Base-by-base conservation (phyloP, 2,888 invertebrate species). In the Euphydryas editha region DNA sequence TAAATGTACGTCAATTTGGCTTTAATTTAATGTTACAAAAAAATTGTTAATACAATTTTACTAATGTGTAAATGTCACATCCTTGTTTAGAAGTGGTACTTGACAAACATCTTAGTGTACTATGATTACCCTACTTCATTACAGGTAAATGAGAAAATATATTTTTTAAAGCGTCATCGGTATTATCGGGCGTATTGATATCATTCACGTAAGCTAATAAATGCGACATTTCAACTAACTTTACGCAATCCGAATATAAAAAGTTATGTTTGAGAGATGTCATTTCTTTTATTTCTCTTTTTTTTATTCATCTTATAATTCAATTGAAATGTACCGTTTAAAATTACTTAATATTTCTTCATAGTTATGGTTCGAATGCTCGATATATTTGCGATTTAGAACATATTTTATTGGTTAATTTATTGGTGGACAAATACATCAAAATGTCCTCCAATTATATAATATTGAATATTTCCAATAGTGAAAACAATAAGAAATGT, bases 91-190 rank as follows among this genome's bases (percentile, higher is more conserved):
- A 21, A 15, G 49, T 51, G 21, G 21, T 51, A 24, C 21, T 21
- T 24, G 49, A 15, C 21, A 13, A 24, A 51, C n/a, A 2, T 21
- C 49, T 51, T 51, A 51, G 24, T 24, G 24, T 15, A 24, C 42
- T 51, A 24, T 24, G 24, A 6, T 24, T 51, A 51, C 21, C 21
- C 49, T 51, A 47, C 11, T 47, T 51, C 21, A 21, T 49, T 51
- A 51, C n/a, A 51, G 17, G 54, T 51, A 66, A 56, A 60, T 62
- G 67, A 69, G 69, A 71, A 71, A 71, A 71, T 71, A 71, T 69
- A 71, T 66, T 68, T 60, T 69, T 67, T 51, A 65, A 60, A 67
- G 59, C 57, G 37, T 57, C 39, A 54, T 44, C 42, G 18, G 58
- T 58, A 44, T n/a, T n/a, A n/a, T n/a, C n/a, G n/a, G n/a, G n/a